These are phyloP conservation scores for Aelia acuminata DNA, from an alignment of 2,888 invertebrate species.

Conservation along the genomic window DNA sequence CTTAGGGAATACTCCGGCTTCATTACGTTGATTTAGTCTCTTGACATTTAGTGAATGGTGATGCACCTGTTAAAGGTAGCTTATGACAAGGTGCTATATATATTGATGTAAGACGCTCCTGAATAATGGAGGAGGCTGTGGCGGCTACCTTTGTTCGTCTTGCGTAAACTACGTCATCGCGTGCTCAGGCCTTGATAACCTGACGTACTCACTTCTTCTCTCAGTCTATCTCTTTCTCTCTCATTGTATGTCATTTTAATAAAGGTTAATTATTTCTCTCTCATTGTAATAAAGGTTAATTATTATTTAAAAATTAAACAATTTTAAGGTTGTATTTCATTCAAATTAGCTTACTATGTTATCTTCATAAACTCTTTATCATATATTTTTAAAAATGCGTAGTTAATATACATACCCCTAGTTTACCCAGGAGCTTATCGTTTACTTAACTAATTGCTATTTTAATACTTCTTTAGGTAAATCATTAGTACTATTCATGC, in stretches of 20 bases:
- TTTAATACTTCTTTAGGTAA: background rate
- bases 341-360: no score
- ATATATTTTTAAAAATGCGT: no score
- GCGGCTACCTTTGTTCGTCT: slow-evolving; percentile 45
- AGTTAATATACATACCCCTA: no score
- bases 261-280: no score
- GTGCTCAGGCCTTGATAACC: background rate
- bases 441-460: no score
- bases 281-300: no score
- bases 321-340: no score
- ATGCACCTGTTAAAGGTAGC: background rate
- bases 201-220: background rate
- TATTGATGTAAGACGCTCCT: slow-evolving; percentile 39
- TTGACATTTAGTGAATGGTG: slow-evolving; percentile 30
- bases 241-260: background rate
- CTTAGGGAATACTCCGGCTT: background rate
- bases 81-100: slow-evolving; percentile 40
- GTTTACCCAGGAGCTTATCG: no score
- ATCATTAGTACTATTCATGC: background rate
- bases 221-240: background rate
- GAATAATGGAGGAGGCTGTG: slow-evolving; percentile 40
- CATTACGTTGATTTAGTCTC: background rate
- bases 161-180: slow-evolving; percentile 44
- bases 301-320: no score
- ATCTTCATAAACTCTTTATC: no score